Evolutionary conservation across 2,888 invertebrate genomes (phyloP).

Genomic region (Ramazzottius varieornatus): DNA sequence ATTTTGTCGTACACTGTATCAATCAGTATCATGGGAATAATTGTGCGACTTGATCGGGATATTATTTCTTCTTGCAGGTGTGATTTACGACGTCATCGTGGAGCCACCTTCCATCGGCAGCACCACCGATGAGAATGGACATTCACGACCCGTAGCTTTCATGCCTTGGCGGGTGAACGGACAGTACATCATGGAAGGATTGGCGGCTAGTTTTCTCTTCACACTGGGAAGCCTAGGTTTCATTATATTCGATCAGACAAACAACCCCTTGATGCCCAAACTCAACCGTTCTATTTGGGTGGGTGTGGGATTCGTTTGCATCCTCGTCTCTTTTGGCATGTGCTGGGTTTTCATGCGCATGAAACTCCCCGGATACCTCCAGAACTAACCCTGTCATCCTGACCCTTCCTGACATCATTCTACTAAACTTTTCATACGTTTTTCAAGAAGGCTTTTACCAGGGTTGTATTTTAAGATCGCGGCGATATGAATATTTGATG

Average conservation of each 20-base stretch:
- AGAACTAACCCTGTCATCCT: background rate
- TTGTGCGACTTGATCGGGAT: too few relatives aligned
- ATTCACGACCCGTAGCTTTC: slow-evolving; percentile 81
- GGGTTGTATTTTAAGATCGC: too few relatives aligned
- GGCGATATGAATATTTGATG: too few relatives aligned
- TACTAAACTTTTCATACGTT: too few relatives aligned
- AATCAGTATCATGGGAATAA: too few relatives aligned
- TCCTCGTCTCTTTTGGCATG: slow-evolving; percentile 73
- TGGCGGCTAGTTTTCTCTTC: slow-evolving; percentile 88
- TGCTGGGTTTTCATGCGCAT: slow-evolving; percentile 95
- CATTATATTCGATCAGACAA: slow-evolving; percentile 77
- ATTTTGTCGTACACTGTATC: too few relatives aligned
- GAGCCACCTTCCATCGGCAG: slow-evolving; percentile 94
- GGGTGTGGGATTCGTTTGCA: slow-evolving; percentile 65
- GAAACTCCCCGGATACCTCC: slow-evolving; percentile 45
- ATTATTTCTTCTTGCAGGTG: slow-evolving; percentile 36
- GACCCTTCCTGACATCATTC: too few relatives aligned
- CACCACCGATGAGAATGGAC: slow-evolving; percentile 88
- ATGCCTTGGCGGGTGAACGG: slow-evolving; percentile 96
- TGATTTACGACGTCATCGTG: slow-evolving; percentile 95
- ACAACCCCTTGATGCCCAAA: slow-evolving; percentile 42
- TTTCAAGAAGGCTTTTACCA: too few relatives aligned
- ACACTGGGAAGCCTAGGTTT: slow-evolving; percentile 84
- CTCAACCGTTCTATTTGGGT: slow-evolving; percentile 65
- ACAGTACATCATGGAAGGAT: slow-evolving; percentile 96